Conservation (phyloP, 2,797 vertebrate species). For the Neosalanx taihuensis region DNA sequence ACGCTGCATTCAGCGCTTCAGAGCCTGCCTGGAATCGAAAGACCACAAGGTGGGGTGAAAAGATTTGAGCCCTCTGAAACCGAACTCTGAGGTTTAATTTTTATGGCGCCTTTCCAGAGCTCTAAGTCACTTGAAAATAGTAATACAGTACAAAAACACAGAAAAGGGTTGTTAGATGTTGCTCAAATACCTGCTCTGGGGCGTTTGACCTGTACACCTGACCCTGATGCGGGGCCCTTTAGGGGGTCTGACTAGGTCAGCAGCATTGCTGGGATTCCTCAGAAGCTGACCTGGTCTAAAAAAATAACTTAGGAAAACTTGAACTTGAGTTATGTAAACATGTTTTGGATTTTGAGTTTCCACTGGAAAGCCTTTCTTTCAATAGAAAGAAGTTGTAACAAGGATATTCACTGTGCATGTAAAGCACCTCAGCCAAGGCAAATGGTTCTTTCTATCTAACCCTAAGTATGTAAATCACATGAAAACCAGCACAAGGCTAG, state of each 20-base stretch:
- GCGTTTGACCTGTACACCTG: not conserved
- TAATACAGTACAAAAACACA: no score
- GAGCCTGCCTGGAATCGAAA: constrained; percentile 76
- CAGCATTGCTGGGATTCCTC: not conserved
- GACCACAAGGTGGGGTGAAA: constrained; percentile 78
- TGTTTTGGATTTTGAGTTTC: not conserved
- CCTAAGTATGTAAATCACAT: not conserved
- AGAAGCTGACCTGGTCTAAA: not conserved
- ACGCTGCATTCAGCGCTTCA: constrained; percentile 80
- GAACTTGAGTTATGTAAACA: not conserved
- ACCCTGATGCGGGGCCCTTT: not conserved
- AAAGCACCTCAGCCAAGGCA: not conserved
- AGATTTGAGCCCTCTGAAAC: not conserved
- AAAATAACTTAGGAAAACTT: not conserved
- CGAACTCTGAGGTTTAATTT: not conserved
- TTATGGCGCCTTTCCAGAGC: no score
- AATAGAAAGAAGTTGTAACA: not conserved
- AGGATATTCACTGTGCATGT: not conserved
- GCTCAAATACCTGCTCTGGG: not conserved
- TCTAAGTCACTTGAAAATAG: no score
- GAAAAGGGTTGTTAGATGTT: not conserved
- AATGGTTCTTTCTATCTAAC: not conserved
- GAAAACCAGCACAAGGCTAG: not conserved
- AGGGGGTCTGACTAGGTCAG: not conserved
- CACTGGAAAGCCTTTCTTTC: not conserved